Evolutionary conservation across 2,888 invertebrate genomes (phyloP).

Genomic region (Metallyticus violacea): DNA sequence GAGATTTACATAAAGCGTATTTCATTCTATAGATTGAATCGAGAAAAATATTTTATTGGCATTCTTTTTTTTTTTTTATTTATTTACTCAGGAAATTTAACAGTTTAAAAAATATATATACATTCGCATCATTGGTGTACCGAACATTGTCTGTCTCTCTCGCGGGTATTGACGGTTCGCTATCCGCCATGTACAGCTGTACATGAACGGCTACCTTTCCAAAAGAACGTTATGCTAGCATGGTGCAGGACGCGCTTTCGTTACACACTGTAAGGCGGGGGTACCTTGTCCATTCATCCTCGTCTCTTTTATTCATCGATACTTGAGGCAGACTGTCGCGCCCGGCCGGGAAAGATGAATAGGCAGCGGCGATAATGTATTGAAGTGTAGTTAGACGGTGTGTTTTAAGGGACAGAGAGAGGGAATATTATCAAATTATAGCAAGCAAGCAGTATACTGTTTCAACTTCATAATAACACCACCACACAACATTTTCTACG

Average conservation of each 20-base stretch:
- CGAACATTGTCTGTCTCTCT: not conserved
- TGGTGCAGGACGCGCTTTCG: not conserved
- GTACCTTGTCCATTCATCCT: not conserved
- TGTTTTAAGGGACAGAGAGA: not conserved
- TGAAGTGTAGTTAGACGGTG: not conserved
- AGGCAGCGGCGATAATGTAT: not conserved
- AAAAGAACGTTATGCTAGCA: not conserved
- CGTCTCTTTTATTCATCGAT: not conserved
- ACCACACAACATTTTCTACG: conserved; percentile 8
- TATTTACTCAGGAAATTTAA: too few relatives aligned
- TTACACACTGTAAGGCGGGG: not conserved
- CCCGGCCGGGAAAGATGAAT: not conserved
- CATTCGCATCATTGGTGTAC: too few relatives aligned
- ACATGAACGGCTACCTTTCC: not conserved
- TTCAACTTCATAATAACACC: not conserved
- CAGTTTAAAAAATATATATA: too few relatives aligned
- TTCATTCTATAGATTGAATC: too few relatives aligned
- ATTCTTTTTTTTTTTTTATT: too few relatives aligned
- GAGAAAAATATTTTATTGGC: too few relatives aligned
- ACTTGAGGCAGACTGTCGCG: not conserved
- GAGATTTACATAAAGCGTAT: too few relatives aligned
- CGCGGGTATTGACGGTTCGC: not conserved
- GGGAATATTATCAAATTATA: not conserved
- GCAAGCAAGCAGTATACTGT: not conserved
- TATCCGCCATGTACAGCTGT: not conserved